These are phyloP conservation scores for Monochamus saltuarius DNA, from an alignment of 1,140 invertebrate genomes.

Conservation along the genomic window DNA sequence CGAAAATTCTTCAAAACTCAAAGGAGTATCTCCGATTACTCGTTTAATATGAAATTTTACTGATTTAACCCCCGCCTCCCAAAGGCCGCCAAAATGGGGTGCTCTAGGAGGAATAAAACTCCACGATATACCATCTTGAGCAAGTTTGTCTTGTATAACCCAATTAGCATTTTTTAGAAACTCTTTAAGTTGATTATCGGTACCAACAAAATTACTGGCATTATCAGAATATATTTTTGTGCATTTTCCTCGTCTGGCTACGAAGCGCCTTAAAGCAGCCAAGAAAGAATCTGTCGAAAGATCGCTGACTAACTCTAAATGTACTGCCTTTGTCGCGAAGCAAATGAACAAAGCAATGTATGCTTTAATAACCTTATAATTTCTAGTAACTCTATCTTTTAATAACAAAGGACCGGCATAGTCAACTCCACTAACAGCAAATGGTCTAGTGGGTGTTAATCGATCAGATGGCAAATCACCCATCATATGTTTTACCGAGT, in stretches of 20 bases:
- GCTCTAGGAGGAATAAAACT: slow-evolving; percentile 39
- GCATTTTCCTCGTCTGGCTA: no score
- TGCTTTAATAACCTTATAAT: slow-evolving; percentile 8
- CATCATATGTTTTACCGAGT: slow-evolving; percentile 33
- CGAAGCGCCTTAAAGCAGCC: no score
- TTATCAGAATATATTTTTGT: no score
- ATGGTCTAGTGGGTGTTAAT: slow-evolving; percentile 37
- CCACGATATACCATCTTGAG: slow-evolving; percentile 28
- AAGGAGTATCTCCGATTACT: slow-evolving; percentile 23
- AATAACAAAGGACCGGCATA: slow-evolving; percentile 45
- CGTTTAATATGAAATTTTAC: slow-evolving; percentile 40
- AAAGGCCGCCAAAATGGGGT: slow-evolving; percentile 45
- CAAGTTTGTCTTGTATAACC: no score
- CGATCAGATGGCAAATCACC: slow-evolving; percentile 42
- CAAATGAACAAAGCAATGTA: slow-evolving; percentile 20
- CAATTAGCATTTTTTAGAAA: no score
- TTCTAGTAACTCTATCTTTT: slow-evolving; percentile 28
- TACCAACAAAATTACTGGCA: no score
- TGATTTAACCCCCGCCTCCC: slow-evolving; percentile 42
- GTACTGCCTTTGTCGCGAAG: slow-evolving; percentile 6
- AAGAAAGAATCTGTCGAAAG: background rate
- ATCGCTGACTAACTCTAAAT: slow-evolving; percentile 13
- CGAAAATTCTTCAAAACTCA: slow-evolving; percentile 42
- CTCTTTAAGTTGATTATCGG: no score
- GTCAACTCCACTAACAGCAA: slow-evolving; percentile 44